These are phyloP conservation scores for Hesperophylax magnus DNA, from an alignment of 1,140 invertebrate species.

Conservation along the genomic window DNA sequence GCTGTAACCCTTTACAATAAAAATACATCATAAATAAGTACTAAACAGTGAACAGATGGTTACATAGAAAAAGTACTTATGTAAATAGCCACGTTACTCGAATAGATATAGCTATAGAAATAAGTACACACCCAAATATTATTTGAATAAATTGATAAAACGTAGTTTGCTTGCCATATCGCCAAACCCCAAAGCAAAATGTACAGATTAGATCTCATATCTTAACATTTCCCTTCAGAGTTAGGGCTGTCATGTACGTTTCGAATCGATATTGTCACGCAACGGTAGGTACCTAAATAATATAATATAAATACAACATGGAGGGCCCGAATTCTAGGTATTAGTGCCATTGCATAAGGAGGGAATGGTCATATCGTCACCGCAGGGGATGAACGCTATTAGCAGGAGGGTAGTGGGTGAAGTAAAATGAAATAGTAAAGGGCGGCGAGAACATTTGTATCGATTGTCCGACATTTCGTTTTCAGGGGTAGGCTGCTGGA, in stretches of 20 bases:
- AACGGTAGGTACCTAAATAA: neutral
- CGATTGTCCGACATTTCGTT: neutral
- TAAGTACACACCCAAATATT: neutral
- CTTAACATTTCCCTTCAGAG: neutral
- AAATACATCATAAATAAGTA: too few species aligned
- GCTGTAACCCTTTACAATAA: too few species aligned
- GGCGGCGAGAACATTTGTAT: neutral
- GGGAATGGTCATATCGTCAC: conserved; percentile 11
- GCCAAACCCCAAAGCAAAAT: neutral
- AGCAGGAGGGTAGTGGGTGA: neutral
- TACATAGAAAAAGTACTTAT: neutral
- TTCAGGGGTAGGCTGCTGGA: neutral
- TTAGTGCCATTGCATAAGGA: neutral
- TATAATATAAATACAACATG: neutral
- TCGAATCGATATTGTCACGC: conserved; percentile 18
- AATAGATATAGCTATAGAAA: neutral
- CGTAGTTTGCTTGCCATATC: neutral
- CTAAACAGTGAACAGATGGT: neutral
- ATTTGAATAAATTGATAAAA: neutral
- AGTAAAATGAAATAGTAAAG: neutral
- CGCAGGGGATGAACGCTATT: conserved; percentile 18
- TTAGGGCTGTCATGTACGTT: neutral
- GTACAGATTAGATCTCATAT: neutral
- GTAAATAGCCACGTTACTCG: neutral
- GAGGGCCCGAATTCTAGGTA: neutral